phyloP scores from a whole-genome alignment of 2,113 vertebrate species.

The Lepus americanus region DNA sequence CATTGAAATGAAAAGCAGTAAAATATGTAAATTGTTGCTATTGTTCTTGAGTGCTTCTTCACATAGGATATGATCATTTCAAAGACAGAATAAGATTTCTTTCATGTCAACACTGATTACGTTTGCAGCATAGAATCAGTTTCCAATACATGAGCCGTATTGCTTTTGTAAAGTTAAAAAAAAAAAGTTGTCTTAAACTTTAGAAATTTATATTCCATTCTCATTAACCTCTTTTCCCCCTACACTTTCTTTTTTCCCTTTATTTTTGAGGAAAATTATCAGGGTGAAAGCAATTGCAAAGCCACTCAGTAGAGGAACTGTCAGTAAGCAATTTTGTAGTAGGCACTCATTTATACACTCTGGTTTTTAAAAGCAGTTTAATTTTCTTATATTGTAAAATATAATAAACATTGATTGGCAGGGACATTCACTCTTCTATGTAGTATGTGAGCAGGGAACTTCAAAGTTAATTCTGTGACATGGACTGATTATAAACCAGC shows the following conservation, averaged over 20 bases:
- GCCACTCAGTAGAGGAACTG: constrained; percentile 13
- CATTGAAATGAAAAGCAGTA: constrained; percentile 72
- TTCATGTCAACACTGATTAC: constrained; percentile 70
- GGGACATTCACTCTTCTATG: neutral
- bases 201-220: constrained; percentile 38
- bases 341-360: neutral
- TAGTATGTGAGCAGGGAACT: neutral
- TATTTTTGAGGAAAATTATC: constrained; percentile 55
- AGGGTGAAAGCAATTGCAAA: constrained; percentile 32
- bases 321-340: constrained; percentile 41
- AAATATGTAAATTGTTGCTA: constrained; percentile 80
- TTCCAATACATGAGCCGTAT: neutral
- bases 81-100: constrained; percentile 67
- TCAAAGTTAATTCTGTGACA: constrained; percentile 37
- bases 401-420: constrained; percentile 35
- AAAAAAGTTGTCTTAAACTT: constrained; percentile 67
- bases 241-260: neutral
- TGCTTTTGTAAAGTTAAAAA: constrained; percentile 54
- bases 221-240: constrained; percentile 55
- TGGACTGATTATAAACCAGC: neutral
- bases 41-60: constrained; percentile 78
- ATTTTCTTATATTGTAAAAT: constrained; percentile 49
- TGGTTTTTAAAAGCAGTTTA: constrained; percentile 48
- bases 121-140: constrained; percentile 21
- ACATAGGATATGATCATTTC: constrained; percentile 71